These are phyloP conservation scores for Mamestra configurata DNA, from an alignment of 1,140 invertebrate species.

Conservation along the genomic window DNA sequence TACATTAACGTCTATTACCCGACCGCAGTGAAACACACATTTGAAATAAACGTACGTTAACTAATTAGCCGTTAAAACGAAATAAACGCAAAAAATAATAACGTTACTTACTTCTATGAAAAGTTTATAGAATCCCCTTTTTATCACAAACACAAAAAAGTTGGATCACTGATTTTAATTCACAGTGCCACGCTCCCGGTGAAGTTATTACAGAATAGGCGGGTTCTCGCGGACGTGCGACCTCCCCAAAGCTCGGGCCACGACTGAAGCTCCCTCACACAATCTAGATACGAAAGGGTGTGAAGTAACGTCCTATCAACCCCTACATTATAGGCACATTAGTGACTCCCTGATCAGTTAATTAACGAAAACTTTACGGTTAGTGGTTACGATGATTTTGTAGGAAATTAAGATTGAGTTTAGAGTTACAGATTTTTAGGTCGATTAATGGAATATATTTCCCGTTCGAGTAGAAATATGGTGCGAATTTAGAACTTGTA, in stretches of 20 bases:
- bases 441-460: not conserved
- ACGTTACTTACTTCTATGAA: slow-evolving; percentile 37
- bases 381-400: slow-evolving; percentile 33
- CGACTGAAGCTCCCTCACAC: slow-evolving; percentile 56
- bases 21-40: not conserved
- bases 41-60: not conserved
- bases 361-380: slow-evolving; percentile 49
- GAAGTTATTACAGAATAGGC: slow-evolving; percentile 55
- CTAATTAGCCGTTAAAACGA: not conserved
- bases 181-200: slow-evolving; percentile 31
- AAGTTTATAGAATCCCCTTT: slow-evolving; percentile 42
- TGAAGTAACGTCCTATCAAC: slow-evolving; percentile 56
- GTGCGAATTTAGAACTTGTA: not conserved
- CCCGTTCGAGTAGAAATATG: not conserved
- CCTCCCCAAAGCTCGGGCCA: slow-evolving; percentile 47
- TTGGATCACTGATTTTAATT: slow-evolving; percentile 31
- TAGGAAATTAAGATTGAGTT: slow-evolving; percentile 22
- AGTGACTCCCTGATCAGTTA: slow-evolving; percentile 57
- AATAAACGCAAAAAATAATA: not conserved
- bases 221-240: slow-evolving; percentile 45
- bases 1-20: slow-evolving; percentile 17
- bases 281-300: slow-evolving; percentile 49
- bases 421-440: not conserved
- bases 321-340: slow-evolving; percentile 57
- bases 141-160: slow-evolving; percentile 37